Evolutionary conservation across 1,140 invertebrate species (phyloP), one percentile per base, ranked within the genome.

Genomic region (Galleria mellonella): DNA sequence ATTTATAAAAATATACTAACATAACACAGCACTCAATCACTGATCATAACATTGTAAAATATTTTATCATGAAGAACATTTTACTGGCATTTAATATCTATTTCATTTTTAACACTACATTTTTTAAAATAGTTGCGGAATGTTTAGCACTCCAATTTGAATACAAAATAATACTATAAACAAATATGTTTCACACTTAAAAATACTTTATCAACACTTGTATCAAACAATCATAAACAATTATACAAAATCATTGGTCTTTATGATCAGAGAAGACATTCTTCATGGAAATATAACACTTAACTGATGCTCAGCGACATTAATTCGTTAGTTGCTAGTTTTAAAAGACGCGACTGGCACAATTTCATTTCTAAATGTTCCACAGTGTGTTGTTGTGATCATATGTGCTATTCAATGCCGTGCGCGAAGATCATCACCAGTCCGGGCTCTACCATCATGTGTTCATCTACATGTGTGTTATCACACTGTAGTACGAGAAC

Each of bases 371-470:
- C 32, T 37, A n/a, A n/a, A n/a, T n/a, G n/a, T n/a, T n/a, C n/a
- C 4, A n/a, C 3, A 2, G 6, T 37, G 35, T 37, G 35, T 9
- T 17, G 17, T 9, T n/a, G 4, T 37, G 35, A n/a, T 4, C 13
- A n/a, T n/a, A 36, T 8, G 6, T 9, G 33, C 42, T 75, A 96
- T 87, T 98, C 97, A 45, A 98, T 96, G 47, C 97, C 97, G 87
- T 98, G 97, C 42, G 97, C 97, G 88, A 99, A 99, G 65, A 99
- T 99, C 96, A 99, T 98, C 9, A 98, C 96, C 54, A 98, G 89
- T n/a, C 97, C 97, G 2, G 97, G 97, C 61, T 98, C 96, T 23
- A 97, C 90, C 89, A 98, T 96, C 91, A 98, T 96, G 61, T 98
- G 96, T 56, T 96, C 95, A 52, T 94, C 93, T 89, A 99, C 96